A percentile compares a stretch with the other conserved stretches of the same genome.
Conservation (phyloP, 2,888 invertebrate species). For the Crepidodera aurea region DNA sequence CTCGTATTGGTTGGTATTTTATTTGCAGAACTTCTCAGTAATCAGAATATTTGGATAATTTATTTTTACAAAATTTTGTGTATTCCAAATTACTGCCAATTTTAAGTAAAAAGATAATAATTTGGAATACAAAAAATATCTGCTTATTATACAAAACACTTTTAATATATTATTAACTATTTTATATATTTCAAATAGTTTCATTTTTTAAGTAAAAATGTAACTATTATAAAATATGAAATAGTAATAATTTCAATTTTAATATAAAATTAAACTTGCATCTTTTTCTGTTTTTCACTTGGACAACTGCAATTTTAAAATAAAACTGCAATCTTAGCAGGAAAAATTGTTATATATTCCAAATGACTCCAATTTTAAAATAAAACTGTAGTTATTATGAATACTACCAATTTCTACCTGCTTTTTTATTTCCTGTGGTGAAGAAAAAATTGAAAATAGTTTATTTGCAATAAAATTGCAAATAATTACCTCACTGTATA, state of each 20-base stretch:
- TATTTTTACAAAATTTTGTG: too few relatives aligned
- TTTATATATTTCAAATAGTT: neutral
- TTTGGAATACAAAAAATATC: neutral
- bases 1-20: too few relatives aligned
- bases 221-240: neutral
- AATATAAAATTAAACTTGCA: too few relatives aligned
- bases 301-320: neutral
- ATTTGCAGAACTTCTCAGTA: too few relatives aligned
- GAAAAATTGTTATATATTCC: neutral
- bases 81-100: neutral
- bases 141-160: too few relatives aligned
- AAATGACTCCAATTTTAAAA: slow-evolving; percentile 5
- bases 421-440: too few relatives aligned
- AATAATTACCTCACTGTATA: slow-evolving; percentile 39
- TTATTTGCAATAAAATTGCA: too few relatives aligned
- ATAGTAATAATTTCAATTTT: too few relatives aligned
- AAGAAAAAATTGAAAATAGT: too few relatives aligned
- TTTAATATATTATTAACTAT: too few relatives aligned
- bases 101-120: neutral
- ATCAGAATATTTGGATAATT: too few relatives aligned
- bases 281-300: neutral
- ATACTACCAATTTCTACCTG: neutral
- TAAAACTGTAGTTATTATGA: neutral
- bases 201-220: neutral
- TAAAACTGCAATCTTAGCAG: neutral